Evolutionary conservation across 2,113 vertebrate genomes (phyloP), one percentile per base, ranked within the genome.

Genomic region (Phalacrocorax brasilianus): DNA sequence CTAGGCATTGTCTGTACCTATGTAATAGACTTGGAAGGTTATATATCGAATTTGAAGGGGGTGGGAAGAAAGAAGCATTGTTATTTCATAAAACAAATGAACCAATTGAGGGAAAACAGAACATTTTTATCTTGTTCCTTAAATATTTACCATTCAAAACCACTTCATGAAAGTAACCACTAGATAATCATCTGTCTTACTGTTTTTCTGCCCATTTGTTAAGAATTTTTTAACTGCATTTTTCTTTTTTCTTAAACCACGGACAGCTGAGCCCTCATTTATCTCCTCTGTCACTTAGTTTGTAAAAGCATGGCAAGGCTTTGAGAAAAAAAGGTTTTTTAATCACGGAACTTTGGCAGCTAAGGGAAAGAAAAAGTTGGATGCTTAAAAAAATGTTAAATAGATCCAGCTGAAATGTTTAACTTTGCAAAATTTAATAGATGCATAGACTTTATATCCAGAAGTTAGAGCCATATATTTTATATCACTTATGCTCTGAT

Each of bases 271-370:
- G 32, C 27, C 24, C 75, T 76, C 71, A 82, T 96, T 91, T 94
- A 42, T 88, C 50, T 88, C 22, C 17, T 66, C n/a, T 68, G 73
- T 87, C 33, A 47, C n/a, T 91, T 65, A 83, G 26, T 91, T 90
- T 35, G 33, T 93, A 77, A 94, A 85, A 93, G 12, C 47, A 86
- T 77, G 59, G 47, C 11, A 3, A 84, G 65, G 38, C 22, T 94
- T 95, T 76, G 63, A 77, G 90, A 90, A 86, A 70, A 91, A 83
- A 94, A 90, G 52, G 38, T 73, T 93, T 95, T 93, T 79, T 77
- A 85, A 80, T 96, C 44, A 71, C n/a, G 86, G 30, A 85, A 77
- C 23, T 20, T 58, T 84, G 79, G 62, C 66, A 95, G 53, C 71
- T 88, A n/a, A 85, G 32, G 71, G 59, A 88, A 88, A 58, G 40